Percentiles rank a stretch among this genome's conserved stretches.
Evolutionary conservation across 2,113 vertebrate species (phyloP).

Genomic region (Dendropsophus ebraccatus): DNA sequence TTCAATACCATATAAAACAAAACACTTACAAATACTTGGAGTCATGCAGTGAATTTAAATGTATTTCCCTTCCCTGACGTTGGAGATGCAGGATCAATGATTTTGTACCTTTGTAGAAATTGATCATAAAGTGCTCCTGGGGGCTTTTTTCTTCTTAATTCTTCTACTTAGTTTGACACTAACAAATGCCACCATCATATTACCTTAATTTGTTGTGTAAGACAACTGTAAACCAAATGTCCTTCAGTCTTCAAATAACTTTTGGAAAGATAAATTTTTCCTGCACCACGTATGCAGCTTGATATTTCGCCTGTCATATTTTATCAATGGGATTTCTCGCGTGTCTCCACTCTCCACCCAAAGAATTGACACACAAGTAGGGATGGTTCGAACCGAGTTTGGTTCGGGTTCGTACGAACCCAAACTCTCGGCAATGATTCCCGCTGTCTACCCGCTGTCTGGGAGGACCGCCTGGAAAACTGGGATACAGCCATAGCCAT

Average conservation of each 20-base stretch:
- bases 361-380: too few relatives aligned
- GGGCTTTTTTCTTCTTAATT: conserved; percentile 19
- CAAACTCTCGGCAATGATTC: too few relatives aligned
- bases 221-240: neutral
- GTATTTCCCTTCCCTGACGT: conserved; percentile 30
- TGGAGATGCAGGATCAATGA: conserved; percentile 41
- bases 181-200: conserved; percentile 3
- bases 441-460: too few relatives aligned
- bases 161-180: conserved; percentile 38
- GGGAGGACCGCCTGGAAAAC: too few relatives aligned
- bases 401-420: too few relatives aligned
- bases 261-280: neutral
- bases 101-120: conserved; percentile 53
- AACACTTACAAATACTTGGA: conserved; percentile 19
- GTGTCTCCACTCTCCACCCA: too few relatives aligned
- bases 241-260: neutral
- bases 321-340: too few relatives aligned
- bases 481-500: too few relatives aligned
- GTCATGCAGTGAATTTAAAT: conserved; percentile 26
- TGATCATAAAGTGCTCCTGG: conserved; percentile 39
- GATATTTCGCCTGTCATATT: too few relatives aligned
- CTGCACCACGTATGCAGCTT: too few relatives aligned
- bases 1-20: conserved; percentile 40
- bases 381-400: too few relatives aligned
- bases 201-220: neutral